Conservation (phyloP, 1,140 invertebrate genomes). For the Eueides isabella region DNA sequence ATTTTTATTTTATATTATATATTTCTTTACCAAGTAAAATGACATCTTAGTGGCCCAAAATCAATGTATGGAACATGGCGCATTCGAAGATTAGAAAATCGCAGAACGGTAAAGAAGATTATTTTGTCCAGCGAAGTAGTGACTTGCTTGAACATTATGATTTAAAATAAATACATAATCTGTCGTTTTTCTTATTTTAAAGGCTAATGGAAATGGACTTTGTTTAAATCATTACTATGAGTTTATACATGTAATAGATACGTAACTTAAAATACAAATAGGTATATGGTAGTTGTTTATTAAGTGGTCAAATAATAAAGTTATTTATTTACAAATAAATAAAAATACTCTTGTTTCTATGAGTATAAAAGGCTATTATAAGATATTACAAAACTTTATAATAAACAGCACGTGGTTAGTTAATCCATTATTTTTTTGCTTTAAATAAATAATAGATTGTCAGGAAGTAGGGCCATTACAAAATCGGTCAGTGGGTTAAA, state of each 20-base stretch:
- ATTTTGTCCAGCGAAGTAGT: constrained; percentile 51
- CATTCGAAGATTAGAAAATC: constrained; percentile 67
- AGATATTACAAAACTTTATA: not conserved
- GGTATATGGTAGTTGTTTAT: too few species aligned
- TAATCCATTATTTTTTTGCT: constrained; percentile 42
- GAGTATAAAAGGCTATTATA: not conserved
- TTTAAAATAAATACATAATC: not conserved
- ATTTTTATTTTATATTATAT: not conserved
- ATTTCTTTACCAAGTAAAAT: not conserved
- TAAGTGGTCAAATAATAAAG: too few species aligned
- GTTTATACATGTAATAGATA: too few species aligned
- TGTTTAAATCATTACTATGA: too few species aligned
- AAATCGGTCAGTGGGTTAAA: constrained; percentile 59
- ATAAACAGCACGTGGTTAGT: constrained; percentile 47
- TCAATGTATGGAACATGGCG: constrained; percentile 46
- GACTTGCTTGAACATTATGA: constrained; percentile 25
- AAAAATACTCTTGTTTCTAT: not conserved
- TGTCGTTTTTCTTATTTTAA: too few species aligned
- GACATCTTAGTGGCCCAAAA: constrained; percentile 43
- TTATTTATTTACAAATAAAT: too few species aligned
- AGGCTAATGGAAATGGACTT: too few species aligned
- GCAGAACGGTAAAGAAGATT: constrained; percentile 59
- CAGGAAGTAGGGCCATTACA: constrained; percentile 46
- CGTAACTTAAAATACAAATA: too few species aligned
- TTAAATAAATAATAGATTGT: constrained; percentile 33